A percentile compares a stretch with the other conserved stretches of the same genome.
phyloP scores from a whole-genome alignment of 1,140 invertebrate species.

The Diorhabda carinulata region DNA sequence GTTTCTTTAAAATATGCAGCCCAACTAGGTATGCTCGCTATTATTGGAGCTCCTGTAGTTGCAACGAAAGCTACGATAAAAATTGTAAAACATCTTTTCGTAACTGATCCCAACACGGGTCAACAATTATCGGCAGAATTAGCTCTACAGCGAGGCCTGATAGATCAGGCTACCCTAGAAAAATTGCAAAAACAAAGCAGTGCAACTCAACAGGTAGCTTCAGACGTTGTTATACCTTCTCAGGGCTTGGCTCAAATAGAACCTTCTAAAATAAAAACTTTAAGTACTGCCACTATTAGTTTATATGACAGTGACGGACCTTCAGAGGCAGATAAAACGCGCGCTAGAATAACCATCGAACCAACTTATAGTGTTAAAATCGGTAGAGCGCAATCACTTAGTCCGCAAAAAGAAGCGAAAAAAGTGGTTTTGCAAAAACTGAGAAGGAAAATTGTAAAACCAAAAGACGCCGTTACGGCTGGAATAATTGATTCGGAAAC shows the following conservation, averaged over 20 bases:
- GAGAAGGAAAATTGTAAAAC: slow-evolving; percentile 66
- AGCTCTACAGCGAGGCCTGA: slow-evolving; percentile 72
- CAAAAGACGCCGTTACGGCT: slow-evolving; percentile 66
- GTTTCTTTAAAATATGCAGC: slow-evolving; percentile 71
- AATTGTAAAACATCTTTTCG: slow-evolving; percentile 59
- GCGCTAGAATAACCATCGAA: slow-evolving; percentile 58
- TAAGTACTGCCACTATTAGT: slow-evolving; percentile 43
- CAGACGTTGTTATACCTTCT: slow-evolving; percentile 37
- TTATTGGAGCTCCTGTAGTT: slow-evolving; percentile 67
- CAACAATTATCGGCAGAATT: slow-evolving; percentile 72
- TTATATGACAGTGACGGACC: slow-evolving; percentile 45
- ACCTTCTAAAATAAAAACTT: slow-evolving; percentile 42
- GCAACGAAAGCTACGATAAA: slow-evolving; percentile 56
- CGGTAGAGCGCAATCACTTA: slow-evolving; percentile 55
- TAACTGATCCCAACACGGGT: slow-evolving; percentile 74
- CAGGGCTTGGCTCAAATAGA: slow-evolving; percentile 41
- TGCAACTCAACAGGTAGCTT: background rate
- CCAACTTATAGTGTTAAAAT: slow-evolving; percentile 66
- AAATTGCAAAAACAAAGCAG: slow-evolving; percentile 52
- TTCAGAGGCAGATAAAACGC: slow-evolving; percentile 57
- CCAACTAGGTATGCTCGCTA: slow-evolving; percentile 66
- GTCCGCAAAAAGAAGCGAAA: slow-evolving; percentile 59
- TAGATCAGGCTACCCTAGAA: slow-evolving; percentile 59
- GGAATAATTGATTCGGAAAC: slow-evolving; percentile 74
- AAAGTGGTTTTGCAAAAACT: slow-evolving; percentile 74